A percentile compares a stretch with the other conserved stretches of the same genome.
These are phyloP conservation scores for Micronycteris hirsuta DNA, from an alignment of 2,113 vertebrate species.

Conservation along the genomic window DNA sequence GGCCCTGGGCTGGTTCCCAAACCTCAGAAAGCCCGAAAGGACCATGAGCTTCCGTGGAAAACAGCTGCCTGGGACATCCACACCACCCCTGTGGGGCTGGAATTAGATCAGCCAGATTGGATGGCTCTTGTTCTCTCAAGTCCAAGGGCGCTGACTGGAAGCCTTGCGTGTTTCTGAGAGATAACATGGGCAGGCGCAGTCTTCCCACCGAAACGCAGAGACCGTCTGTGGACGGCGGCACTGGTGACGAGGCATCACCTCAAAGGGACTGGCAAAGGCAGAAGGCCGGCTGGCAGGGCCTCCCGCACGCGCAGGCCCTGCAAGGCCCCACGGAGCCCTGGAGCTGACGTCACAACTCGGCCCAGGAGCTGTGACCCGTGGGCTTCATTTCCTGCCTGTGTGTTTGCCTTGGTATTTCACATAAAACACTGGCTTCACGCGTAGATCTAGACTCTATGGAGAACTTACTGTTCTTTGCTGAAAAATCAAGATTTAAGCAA, in stretches of 20 bases:
- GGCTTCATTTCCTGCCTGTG: not conserved
- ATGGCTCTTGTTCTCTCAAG: not conserved
- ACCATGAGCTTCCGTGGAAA: not conserved
- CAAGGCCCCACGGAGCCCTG: fast-evolving
- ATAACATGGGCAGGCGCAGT: not conserved
- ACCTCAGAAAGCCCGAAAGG: not conserved
- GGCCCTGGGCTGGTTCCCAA: not conserved
- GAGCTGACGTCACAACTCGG: too few relatives aligned
- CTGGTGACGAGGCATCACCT: not conserved
- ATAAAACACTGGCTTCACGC: not conserved
- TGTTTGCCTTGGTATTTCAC: not conserved
- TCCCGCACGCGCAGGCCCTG: fast-evolving
- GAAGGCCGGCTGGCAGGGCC: not conserved
- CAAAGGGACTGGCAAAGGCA: not conserved
- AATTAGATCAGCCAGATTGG: not conserved
- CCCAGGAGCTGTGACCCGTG: too few relatives aligned
- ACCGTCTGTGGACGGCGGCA: not conserved
- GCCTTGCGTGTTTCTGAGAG: not conserved
- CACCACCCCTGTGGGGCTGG: not conserved
- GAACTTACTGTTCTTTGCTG: not conserved
- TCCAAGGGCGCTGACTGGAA: not conserved
- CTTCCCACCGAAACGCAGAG: not conserved
- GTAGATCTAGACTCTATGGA: not conserved
- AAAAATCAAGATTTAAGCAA: conserved; percentile 25
- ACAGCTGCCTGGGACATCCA: not conserved